phyloP scores from a whole-genome alignment of 1,140 invertebrate genomes.

The Bacillus rossius region DNA sequence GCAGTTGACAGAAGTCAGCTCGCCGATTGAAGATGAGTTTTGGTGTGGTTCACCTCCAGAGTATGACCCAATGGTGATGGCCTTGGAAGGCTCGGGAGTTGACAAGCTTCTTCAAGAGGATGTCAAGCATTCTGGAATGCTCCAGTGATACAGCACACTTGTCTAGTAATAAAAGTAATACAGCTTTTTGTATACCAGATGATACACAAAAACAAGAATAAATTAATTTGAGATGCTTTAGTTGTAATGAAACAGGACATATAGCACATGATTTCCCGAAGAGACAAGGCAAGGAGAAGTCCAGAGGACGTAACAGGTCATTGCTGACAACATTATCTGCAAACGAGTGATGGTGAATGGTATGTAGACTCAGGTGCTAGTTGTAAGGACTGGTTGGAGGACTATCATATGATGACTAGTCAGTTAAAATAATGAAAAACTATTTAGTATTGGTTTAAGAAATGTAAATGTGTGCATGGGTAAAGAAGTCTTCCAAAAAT shows the following conservation, averaged over 20 bases:
- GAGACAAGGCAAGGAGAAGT: neutral
- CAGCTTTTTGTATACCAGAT: no score
- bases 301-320: neutral
- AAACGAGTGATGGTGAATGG: neutral
- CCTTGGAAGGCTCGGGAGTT: slow-evolving; percentile 31
- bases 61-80: slow-evolving; percentile 32
- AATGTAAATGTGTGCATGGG: no score
- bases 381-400: slow-evolving; percentile 10
- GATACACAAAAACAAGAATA: no score
- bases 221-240: neutral
- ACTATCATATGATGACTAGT: slow-evolving; percentile 4
- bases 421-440: no score
- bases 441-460: no score
- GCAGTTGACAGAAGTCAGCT: no score
- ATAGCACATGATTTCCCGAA: no score
- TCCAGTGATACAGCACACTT: no score
- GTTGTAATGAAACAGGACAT: no score
- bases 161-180: no score
- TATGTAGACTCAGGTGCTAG: neutral
- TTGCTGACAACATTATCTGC: neutral
- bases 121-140: neutral
- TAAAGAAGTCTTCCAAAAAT: no score
- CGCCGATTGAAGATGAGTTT: slow-evolving; percentile 6
- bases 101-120: slow-evolving; percentile 32
- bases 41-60: neutral